Evolutionary conservation across 2,113 vertebrate genomes (phyloP), one percentile per base, ranked within the genome.

Genomic region (Triplophysa dalaica): DNA sequence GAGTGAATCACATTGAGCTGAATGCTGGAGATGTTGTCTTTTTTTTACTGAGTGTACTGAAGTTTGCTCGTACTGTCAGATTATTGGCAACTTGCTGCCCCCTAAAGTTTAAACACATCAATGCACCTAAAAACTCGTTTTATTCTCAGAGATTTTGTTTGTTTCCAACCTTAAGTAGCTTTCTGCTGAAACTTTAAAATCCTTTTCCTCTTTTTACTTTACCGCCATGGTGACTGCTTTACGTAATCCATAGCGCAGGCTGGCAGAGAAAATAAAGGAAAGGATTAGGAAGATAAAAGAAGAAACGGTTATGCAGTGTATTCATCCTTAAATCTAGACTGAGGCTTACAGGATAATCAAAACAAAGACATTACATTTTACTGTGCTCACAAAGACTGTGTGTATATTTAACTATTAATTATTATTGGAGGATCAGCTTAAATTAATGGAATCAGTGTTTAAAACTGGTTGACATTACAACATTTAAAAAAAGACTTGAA

Each of bases 221-320:
- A 77, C 72, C 66, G 88, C 85, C 87, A 88, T 86, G 82, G 82
- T 77, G 87, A 89, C 87, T 83, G 82, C 77, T 77, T 86, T 82
- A 75, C 87, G 75, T 86, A 86, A 87, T 85, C 85, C 83, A 80
- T 52, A 67, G 66, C 73, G 73, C 1, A 24, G 78, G 85, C 86
- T 88, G 69, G 2, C 58, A 48, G 45, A 74, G 74, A 88, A 84
- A 85, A 80, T 75, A 75, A 82, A 86, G 79, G 81, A 83, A 85
- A 78, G 86, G 78, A 84, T 88, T 85, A 16, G 52, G 8, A 48
- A 87, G 82, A 86, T 81, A 74, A 45, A 70, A 67, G 33, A 29
- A 77, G 50, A 24, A 66, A 73, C 66, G 72, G 22, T 62, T 79
- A 79, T 77, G 58, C 77, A 58, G 41, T 45, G 41, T 66, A 26